Evolutionary conservation across 2,113 vertebrate species (phyloP).

Genomic region (Nematolebias whitei): DNA sequence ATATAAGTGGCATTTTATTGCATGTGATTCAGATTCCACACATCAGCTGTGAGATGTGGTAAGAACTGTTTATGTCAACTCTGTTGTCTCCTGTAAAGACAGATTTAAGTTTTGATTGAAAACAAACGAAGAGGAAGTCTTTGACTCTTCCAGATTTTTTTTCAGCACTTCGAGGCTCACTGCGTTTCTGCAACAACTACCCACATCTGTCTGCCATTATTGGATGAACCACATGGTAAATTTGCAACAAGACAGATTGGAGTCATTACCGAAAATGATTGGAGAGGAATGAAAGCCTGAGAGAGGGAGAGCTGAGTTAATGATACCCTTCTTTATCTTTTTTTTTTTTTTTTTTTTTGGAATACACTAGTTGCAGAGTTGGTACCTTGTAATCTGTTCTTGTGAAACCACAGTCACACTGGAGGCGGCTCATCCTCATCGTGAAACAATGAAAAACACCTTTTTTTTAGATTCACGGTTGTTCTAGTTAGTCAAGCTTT

Average conservation of each 20-base stretch:
- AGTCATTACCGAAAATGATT: conserved; percentile 65
- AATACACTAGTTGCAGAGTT: conserved; percentile 10
- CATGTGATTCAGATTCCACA: conserved; percentile 28
- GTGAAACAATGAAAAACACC: conserved; percentile 1
- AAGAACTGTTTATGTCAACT: conserved; percentile 39
- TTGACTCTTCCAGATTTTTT: neutral
- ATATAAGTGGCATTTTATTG: conserved; percentile 42
- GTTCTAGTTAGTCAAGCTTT: neutral
- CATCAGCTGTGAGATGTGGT: conserved; percentile 27
- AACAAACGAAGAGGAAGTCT: conserved; percentile 22
- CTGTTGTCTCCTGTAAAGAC: conserved; percentile 8
- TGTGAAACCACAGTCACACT: conserved; percentile 38
- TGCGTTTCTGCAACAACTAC: conserved; percentile 24
- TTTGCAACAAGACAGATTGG: conserved; percentile 56
- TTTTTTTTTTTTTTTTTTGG: conserved; percentile 10
- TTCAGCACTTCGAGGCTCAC: neutral
- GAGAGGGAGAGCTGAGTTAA: conserved; percentile 33
- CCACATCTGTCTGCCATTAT: conserved; percentile 60
- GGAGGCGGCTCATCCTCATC: conserved; percentile 35
- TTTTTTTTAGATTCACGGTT: neutral
- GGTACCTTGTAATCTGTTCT: conserved; percentile 33
- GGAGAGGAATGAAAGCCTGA: conserved; percentile 54
- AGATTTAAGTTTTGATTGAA: conserved; percentile 33
- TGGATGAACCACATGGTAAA: conserved; percentile 47
- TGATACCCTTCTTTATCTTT: conserved; percentile 39